Evolutionary conservation across 2,888 invertebrate genomes (phyloP).

Genomic region (Apamea crenata): DNA sequence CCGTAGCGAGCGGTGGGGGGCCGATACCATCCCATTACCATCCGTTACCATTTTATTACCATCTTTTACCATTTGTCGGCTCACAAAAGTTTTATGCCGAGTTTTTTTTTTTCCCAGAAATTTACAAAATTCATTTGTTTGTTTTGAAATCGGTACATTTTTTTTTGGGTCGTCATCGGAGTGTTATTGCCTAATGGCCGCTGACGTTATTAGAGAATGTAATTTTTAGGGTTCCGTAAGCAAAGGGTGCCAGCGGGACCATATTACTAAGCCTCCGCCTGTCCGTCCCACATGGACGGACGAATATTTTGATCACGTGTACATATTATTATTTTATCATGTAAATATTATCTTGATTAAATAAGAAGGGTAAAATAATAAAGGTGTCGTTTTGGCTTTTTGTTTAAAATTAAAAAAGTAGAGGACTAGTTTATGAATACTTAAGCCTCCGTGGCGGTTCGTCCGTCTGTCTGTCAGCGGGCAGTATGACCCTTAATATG

Average conservation of each 20-base stretch:
- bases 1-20: constrained; percentile 66
- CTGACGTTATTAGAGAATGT: constrained; percentile 62
- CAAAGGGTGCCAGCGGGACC: not conserved
- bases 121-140: constrained; percentile 64
- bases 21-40: constrained; percentile 63
- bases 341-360: too few relatives aligned
- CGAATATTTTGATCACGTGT: too few relatives aligned
- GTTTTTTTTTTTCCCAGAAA: constrained; percentile 20
- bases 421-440: too few relatives aligned
- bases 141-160: constrained; percentile 55
- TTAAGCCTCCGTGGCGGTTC: too few relatives aligned
- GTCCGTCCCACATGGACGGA: not conserved
- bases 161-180: constrained; percentile 44
- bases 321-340: too few relatives aligned
- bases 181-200: constrained; percentile 30
- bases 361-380: too few relatives aligned
- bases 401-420: too few relatives aligned
- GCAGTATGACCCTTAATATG: too few relatives aligned
- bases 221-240: constrained; percentile 33
- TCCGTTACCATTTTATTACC: constrained; percentile 79
- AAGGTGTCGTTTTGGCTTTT: too few relatives aligned
- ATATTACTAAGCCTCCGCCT: not conserved
- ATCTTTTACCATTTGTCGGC: constrained; percentile 72
- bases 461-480: too few relatives aligned
- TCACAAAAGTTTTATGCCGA: constrained; percentile 67